Conservation (phyloP, 2,888 invertebrate genomes). For the Rhingia campestris region DNA sequence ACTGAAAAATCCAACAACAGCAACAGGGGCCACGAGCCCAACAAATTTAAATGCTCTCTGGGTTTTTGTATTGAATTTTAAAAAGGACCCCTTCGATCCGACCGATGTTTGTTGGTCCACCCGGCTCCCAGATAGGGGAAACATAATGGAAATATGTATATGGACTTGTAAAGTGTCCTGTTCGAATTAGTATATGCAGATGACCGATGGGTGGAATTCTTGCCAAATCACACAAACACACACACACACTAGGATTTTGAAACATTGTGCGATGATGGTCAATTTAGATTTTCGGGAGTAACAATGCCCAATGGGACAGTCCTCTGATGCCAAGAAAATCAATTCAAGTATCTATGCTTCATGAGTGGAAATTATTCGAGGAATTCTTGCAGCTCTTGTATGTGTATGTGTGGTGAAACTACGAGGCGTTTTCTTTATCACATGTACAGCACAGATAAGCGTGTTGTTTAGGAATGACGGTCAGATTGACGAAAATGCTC, state of each 20-base stretch:
- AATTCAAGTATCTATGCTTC: conserved; percentile 38
- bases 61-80: conserved; percentile 63
- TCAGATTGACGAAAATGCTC: conserved; percentile 33
- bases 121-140: conserved; percentile 3
- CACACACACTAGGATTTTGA: neutral
- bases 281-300: conserved; percentile 37
- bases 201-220: conserved; percentile 55
- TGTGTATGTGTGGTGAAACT: neutral
- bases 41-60: conserved; percentile 50
- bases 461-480: conserved; percentile 19
- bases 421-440: conserved; percentile 5
- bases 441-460: conserved; percentile 14
- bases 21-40: conserved; percentile 39
- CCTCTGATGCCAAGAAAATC: conserved; percentile 36
- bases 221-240: conserved; percentile 42
- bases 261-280: conserved; percentile 37
- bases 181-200: conserved; percentile 68
- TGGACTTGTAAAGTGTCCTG: conserved; percentile 64
- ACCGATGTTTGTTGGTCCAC: neutral
- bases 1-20: conserved; percentile 42
- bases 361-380: conserved; percentile 32
- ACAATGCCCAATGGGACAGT: neutral
- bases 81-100: conserved; percentile 43
- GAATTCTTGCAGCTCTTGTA: conserved; percentile 6
- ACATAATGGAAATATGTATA: conserved; percentile 65